Evolutionary conservation across 1,140 invertebrate genomes (phyloP), one percentile per base, ranked within the genome.

Genomic region (Drosophila subpulchrella): DNA sequence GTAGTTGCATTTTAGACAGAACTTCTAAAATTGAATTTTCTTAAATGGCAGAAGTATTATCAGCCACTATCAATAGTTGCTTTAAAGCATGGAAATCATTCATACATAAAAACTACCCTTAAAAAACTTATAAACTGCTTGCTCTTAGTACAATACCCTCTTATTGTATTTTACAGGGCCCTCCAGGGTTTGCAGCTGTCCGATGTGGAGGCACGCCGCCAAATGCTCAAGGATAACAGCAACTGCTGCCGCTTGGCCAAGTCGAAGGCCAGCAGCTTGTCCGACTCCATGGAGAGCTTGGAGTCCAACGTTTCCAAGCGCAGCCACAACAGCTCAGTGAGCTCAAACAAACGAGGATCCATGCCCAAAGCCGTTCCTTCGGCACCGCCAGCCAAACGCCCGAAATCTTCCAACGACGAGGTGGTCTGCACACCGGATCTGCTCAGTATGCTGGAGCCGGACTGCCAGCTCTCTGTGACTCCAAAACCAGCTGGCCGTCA

Each of bases 351-450:
- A 34, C 78, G 79, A 44, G 44, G 48, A n/a, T 12, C 48, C 1
- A 0, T 12, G 70, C 17, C 44, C 38, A 42, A 68, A 41, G 8
- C 65, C 6, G 8, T 11, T 17, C n/a, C 17, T 10, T 24, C 50
- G 6, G 53, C 55, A 8, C 67, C 80, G 13, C 50, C 80, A 0
- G 46, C 73, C 4, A 92, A 92, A 30, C 78, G 82, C n/a, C 48
- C 67, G 0, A 92, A 91, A 56, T 66, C 75, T 7, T 83, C 78
- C 2, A 92, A 92, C 47, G 85, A 92, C 62, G 92, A 92, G 48
- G 84, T 92, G n/a, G 91, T 92, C 10, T 92, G 92, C 24, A 92
- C 92, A 2, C 92, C 92, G 10, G 92, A 92, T 74, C 53, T 92
- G 30, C 67, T 92, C 0, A 92, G 89, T 50, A 91, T 92, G 90